A percentile compares a stretch with the other conserved stretches of the same genome.
phyloP scores from a whole-genome alignment of 1,140 invertebrate species.

The Penaeus vannamei region DNA sequence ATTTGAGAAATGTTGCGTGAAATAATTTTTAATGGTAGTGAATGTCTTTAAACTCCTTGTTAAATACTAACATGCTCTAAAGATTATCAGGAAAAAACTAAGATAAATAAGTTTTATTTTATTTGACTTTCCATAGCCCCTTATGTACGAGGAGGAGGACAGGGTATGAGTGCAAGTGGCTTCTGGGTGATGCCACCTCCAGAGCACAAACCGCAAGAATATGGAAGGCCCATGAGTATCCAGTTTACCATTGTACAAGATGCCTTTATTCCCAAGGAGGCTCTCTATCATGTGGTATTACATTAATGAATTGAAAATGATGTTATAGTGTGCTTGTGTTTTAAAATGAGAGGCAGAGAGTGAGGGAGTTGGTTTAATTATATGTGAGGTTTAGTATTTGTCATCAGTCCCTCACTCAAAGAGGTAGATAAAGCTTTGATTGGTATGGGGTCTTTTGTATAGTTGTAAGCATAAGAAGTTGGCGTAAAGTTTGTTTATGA shows the following conservation, averaged over 20 bases:
- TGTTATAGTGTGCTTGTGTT: not conserved
- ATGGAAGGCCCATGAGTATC: constrained; percentile 90
- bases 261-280: constrained; percentile 84
- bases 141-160: constrained; percentile 80
- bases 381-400: no score
- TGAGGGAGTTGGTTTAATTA: no score
- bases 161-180: constrained; percentile 78
- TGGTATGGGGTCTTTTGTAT: no score
- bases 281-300: constrained; percentile 86
- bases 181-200: constrained; percentile 96
- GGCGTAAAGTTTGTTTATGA: not conserved
- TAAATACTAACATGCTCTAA: not conserved
- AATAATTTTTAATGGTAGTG: no score
- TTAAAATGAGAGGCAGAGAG: no score
- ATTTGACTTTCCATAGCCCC: constrained; percentile 81
- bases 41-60: no score
- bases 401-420: no score
- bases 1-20: no score
- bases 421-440: no score
- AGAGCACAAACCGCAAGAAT: constrained; percentile 90
- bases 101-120: constrained; percentile 55
- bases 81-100: not conserved
- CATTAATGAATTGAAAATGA: not conserved
- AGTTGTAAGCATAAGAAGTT: not conserved
- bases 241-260: constrained; percentile 88